phyloP scores from a whole-genome alignment of 2,113 vertebrate species.

The Himantopus leucocephalus region DNA sequence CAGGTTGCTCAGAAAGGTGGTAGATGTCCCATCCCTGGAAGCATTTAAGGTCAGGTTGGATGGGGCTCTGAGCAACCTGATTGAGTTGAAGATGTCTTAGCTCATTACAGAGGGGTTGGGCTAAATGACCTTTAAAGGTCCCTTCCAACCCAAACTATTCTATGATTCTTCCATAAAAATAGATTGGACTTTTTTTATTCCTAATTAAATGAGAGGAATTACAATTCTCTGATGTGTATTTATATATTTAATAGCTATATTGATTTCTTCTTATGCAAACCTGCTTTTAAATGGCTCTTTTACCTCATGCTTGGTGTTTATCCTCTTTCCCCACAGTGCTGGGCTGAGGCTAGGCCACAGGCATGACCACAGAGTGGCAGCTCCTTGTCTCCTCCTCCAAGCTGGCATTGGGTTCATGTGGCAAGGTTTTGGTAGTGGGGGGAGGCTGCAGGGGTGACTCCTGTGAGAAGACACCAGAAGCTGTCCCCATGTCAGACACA shows the following conservation, averaged over 20 bases:
- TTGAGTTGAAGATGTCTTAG: not conserved
- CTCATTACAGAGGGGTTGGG: not conserved
- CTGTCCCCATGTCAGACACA: not conserved
- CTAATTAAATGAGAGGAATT: not conserved
- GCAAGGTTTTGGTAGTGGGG: not conserved
- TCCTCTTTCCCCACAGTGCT: fast-evolving
- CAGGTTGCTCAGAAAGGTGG: not conserved
- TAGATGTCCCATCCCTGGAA: not conserved
- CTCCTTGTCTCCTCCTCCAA: not conserved
- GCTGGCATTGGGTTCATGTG: not conserved
- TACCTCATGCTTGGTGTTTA: not conserved
- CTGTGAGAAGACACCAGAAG: not conserved
- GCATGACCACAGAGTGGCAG: not conserved
- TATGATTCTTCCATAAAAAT: not conserved
- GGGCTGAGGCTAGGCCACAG: not conserved
- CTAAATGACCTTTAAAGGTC: not conserved
- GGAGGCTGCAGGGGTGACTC: not conserved
- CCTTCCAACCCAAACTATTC: not conserved
- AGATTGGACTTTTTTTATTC: not conserved
- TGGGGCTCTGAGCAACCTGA: not conserved
- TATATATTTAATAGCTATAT: not conserved
- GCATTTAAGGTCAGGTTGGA: not conserved
- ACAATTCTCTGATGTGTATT: not conserved
- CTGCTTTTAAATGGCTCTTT: not conserved
- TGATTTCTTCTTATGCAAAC: not conserved